phyloP scores from a whole-genome alignment of 2,797 vertebrate species.

The Sparidentex hasta region DNA sequence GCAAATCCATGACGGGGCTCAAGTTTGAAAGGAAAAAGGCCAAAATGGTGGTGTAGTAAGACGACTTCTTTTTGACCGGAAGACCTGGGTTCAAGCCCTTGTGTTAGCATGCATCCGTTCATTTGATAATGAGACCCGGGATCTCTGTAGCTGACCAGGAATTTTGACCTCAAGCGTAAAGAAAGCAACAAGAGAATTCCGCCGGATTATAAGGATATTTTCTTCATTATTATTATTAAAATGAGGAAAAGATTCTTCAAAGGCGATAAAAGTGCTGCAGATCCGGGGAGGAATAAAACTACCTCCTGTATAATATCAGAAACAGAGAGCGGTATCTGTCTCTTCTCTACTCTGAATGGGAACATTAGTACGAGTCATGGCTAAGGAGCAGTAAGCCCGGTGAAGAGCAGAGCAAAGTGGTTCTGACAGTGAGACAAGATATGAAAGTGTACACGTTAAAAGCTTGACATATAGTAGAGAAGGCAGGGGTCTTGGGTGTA shows the following conservation, averaged over 20 bases:
- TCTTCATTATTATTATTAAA: constrained; percentile 43
- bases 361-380: constrained; percentile 28
- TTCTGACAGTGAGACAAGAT: constrained; percentile 43
- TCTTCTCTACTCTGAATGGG: constrained; percentile 4
- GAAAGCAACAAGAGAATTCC: constrained; percentile 3
- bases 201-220: constrained; percentile 11
- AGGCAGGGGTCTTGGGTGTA: constrained; percentile 4
- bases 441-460: constrained; percentile 29
- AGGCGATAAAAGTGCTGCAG: background rate
- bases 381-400: constrained; percentile 47
- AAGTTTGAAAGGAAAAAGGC: constrained; percentile 66
- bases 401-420: constrained; percentile 46
- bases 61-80: constrained; percentile 51
- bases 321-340: constrained; percentile 3
- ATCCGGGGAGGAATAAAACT: background rate
- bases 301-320: background rate
- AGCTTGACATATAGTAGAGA: constrained; percentile 30
- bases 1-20: constrained; percentile 33
- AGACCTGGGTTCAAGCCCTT: constrained; percentile 58
- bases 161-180: constrained; percentile 40
- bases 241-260: constrained; percentile 12
- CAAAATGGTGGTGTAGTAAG: constrained; percentile 50
- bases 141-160: constrained; percentile 12
- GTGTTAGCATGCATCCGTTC: constrained; percentile 47
- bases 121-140: constrained; percentile 37